phyloP scores from a whole-genome alignment of 2,113 vertebrate species.

The Anhinga rufa region DNA sequence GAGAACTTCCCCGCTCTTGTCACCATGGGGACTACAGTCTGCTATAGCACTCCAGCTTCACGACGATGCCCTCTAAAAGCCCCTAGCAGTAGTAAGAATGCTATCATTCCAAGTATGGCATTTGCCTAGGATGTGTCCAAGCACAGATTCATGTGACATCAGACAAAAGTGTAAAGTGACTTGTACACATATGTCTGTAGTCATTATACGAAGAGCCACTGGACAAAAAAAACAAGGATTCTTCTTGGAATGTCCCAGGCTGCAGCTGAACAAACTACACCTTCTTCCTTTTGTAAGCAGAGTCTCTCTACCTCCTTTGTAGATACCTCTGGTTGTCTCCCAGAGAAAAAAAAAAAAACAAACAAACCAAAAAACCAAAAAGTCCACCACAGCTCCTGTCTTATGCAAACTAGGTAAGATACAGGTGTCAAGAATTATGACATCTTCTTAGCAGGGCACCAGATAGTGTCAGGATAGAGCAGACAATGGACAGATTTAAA shows the following conservation, averaged over 20 bases:
- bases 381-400: not conserved
- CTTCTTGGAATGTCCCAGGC: not conserved
- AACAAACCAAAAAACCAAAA: not conserved
- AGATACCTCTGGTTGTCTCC: not conserved
- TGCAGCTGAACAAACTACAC: not conserved
- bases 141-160: not conserved
- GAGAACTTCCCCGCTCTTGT: not conserved
- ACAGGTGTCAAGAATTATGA: not conserved
- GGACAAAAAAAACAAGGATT: not conserved
- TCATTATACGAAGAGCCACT: not conserved
- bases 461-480: slow-evolving; percentile 89
- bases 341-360: not conserved
- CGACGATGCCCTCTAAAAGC: not conserved
- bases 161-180: not conserved
- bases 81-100: not conserved
- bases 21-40: slow-evolving; percentile 44
- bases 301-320: not conserved
- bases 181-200: not conserved
- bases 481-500: slow-evolving; percentile 94
- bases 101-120: not conserved
- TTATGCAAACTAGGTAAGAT: not conserved
- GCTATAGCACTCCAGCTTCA: slow-evolving; percentile 10
- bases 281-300: not conserved
- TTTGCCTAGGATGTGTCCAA: not conserved
- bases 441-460: slow-evolving; percentile 78